Evolutionary conservation across 1,140 invertebrate genomes (phyloP).

Genomic region (Mizuhopecten yessoensis): DNA sequence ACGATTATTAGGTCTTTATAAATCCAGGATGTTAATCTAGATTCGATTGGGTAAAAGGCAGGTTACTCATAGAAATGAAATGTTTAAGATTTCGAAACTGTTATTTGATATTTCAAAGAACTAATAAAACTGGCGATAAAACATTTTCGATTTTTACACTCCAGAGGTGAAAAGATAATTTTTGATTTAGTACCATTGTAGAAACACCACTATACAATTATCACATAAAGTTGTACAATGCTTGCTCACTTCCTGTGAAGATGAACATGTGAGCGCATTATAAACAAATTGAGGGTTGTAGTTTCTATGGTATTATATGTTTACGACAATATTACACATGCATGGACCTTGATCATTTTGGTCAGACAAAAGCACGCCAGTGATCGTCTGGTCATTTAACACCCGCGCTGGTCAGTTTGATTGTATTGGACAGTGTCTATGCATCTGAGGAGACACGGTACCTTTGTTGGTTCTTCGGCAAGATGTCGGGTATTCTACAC

Average conservation of each 20-base stretch:
- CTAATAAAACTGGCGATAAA: not conserved
- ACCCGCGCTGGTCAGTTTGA: not conserved
- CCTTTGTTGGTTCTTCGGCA: not conserved
- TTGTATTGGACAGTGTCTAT: not conserved
- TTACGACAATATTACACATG: not conserved
- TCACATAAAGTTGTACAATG: conserved; percentile 1
- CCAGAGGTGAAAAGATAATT: not conserved
- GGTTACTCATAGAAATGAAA: not conserved
- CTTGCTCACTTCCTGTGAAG: not conserved
- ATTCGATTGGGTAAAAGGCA: not conserved
- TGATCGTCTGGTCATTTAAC: not conserved
- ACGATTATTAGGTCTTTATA: not conserved
- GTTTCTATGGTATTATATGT: not conserved
- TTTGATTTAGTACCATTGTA: conserved; percentile 8
- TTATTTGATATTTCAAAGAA: conserved; percentile 27
- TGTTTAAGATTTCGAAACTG: not conserved
- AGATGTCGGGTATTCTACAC: not conserved
- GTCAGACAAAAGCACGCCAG: not conserved
- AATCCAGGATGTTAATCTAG: not conserved
- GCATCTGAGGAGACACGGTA: not conserved
- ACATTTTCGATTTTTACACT: conserved; percentile 18
- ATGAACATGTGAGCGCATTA: not conserved
- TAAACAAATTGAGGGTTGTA: not conserved
- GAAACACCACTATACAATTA: not conserved
- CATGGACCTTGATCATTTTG: not conserved